A percentile compares a stretch with the other conserved stretches of the same genome.
Conservation (phyloP, 2,113 vertebrate genomes). For the Orthonyx spaldingii region DNA sequence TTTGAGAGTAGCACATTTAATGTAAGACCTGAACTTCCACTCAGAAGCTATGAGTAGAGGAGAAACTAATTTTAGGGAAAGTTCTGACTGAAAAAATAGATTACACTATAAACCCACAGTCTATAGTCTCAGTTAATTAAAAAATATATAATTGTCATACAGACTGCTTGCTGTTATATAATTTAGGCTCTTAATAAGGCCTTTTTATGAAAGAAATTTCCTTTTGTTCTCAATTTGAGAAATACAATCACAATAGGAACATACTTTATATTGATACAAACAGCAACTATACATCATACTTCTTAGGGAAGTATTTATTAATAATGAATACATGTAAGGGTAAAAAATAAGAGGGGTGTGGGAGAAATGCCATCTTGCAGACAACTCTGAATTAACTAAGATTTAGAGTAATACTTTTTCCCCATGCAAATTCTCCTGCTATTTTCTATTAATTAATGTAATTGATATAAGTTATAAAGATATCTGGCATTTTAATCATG, state of each 20-base stretch:
- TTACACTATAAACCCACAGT: not conserved
- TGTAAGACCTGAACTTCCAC: not conserved
- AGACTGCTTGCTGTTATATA: not conserved
- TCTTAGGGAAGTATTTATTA: conserved; percentile 9
- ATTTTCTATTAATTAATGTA: conserved; percentile 74
- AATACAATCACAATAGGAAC: not conserved
- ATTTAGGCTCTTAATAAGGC: not conserved
- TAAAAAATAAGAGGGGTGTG: not conserved
- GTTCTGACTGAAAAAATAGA: not conserved
- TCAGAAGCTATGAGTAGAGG: not conserved
- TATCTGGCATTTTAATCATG: conserved; percentile 73
- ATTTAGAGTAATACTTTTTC: conserved; percentile 13
- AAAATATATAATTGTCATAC: not conserved
- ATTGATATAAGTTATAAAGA: conserved; percentile 71
- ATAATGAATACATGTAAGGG: conserved; percentile 25
- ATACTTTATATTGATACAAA: not conserved
- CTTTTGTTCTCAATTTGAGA: not conserved
- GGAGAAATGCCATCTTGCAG: conserved; percentile 13
- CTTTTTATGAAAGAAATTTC: not conserved
- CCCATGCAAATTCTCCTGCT: conserved; percentile 38
- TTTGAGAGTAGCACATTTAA: not conserved
- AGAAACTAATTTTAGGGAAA: not conserved
- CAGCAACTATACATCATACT: not conserved
- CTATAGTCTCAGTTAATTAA: not conserved
- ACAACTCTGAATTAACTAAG: conserved; percentile 42